Conservation (phyloP, 2,888 invertebrate species). For the Heliconius cydno region DNA sequence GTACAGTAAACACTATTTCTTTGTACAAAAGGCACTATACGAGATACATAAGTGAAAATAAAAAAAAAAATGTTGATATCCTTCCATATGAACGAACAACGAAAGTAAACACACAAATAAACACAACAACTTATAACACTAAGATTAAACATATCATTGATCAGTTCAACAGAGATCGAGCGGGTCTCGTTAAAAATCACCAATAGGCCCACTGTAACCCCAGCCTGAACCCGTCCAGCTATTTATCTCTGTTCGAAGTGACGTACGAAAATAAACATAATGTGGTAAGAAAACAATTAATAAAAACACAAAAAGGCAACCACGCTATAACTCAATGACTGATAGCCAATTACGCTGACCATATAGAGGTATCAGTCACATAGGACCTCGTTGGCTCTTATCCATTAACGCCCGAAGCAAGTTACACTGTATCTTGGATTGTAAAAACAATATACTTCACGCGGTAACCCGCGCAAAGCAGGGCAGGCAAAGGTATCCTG, state of each 20-base stretch:
- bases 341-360: conserved; percentile 51
- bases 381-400: conserved; percentile 47
- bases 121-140: background rate
- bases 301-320: conserved; percentile 33
- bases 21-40: background rate
- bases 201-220: background rate
- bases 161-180: conserved; percentile 3
- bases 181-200: conserved; percentile 12
- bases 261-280: conserved; percentile 39
- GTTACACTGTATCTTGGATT: conserved; percentile 52
- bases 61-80: background rate
- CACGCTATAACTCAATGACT: conserved; percentile 52
- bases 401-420: conserved; percentile 61
- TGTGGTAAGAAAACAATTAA: conserved; percentile 43
- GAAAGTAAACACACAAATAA: background rate
- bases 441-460: conserved; percentile 60
- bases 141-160: background rate
- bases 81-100: background rate
- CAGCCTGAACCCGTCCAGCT: conserved; percentile 12
- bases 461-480: too few relatives aligned
- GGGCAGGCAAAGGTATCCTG: too few relatives aligned
- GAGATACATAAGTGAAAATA: background rate
- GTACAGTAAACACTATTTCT: too few relatives aligned
- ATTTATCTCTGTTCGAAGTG: conserved; percentile 30
- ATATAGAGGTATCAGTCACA: conserved; percentile 53